A percentile compares a stretch with the other conserved stretches of the same genome.
Evolutionary conservation across 1,140 invertebrate genomes (phyloP).

Genomic region (Bathynomus jamesi): DNA sequence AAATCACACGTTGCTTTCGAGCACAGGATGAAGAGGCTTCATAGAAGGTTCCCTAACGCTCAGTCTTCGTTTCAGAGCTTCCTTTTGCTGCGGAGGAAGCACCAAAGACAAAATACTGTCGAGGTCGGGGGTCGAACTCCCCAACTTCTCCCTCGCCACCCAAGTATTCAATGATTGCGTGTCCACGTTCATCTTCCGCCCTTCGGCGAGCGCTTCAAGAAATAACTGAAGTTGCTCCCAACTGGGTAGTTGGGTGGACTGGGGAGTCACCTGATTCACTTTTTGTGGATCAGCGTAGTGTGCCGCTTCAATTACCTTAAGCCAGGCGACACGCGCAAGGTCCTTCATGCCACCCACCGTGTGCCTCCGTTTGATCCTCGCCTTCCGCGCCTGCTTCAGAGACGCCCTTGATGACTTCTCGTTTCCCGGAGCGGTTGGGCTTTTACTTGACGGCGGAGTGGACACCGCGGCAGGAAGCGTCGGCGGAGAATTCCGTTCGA

Average conservation of each 20-base stretch:
- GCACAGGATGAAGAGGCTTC: constrained; percentile 28
- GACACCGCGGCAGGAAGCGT: background rate
- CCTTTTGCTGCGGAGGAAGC: constrained; percentile 19
- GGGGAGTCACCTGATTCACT: constrained; percentile 7
- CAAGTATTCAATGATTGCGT: constrained; percentile 1
- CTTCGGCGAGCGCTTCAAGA: constrained; percentile 19
- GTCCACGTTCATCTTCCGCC: constrained; percentile 17
- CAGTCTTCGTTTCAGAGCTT: constrained; percentile 20
- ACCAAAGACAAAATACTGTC: constrained; percentile 25
- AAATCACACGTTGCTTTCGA: constrained; percentile 32
- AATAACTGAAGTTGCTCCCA: constrained; percentile 47
- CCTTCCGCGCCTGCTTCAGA: constrained; percentile 7
- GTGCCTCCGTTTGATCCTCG: constrained; percentile 65
- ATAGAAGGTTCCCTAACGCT: constrained; percentile 27
- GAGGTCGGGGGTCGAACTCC: constrained; percentile 32
- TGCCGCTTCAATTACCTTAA: constrained; percentile 45
- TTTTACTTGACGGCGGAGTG: background rate
- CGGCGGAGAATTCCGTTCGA: constrained; percentile 20
- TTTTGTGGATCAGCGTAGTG: constrained; percentile 40
- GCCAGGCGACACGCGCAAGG: constrained; percentile 57
- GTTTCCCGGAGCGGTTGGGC: constrained; percentile 4
- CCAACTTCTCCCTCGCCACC: constrained; percentile 24
- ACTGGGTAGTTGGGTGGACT: constrained; percentile 45
- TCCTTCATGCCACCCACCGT: constrained; percentile 85
- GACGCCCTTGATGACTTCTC: constrained; percentile 27